Conservation (phyloP, 1,140 invertebrate genomes). For the Papilio polytes region DNA sequence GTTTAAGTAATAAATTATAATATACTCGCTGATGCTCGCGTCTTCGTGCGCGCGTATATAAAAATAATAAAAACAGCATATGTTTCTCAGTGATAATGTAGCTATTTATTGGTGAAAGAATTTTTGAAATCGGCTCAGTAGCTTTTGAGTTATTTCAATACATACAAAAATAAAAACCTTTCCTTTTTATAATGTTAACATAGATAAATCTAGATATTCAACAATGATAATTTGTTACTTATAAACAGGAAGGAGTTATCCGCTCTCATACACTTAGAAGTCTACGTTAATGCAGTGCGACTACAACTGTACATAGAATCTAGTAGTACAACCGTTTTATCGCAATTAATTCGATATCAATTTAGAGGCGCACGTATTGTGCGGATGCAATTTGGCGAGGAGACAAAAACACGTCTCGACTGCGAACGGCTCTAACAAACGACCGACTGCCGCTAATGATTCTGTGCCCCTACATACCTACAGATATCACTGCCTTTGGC, state of each 20-base stretch:
- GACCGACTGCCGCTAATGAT: slow-evolving; percentile 80
- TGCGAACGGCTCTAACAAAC: slow-evolving; percentile 79
- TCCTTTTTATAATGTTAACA: too few species aligned
- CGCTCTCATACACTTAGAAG: background rate
- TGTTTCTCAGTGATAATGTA: too few species aligned
- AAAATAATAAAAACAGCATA: too few species aligned
- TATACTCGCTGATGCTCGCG: too few species aligned
- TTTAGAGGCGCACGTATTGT: slow-evolving; percentile 77
- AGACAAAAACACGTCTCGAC: slow-evolving; percentile 80
- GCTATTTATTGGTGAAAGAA: too few species aligned
- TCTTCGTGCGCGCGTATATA: too few species aligned
- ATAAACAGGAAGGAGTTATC: background rate
- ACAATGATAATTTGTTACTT: background rate
- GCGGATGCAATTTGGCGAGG: slow-evolving; percentile 79
- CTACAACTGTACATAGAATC: background rate
- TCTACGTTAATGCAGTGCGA: background rate
- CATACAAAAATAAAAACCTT: too few species aligned
- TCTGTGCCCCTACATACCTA: slow-evolving; percentile 56
- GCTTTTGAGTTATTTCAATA: too few species aligned
- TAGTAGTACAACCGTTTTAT: slow-evolving; percentile 44
- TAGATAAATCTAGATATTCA: background rate
- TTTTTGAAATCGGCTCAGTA: too few species aligned
- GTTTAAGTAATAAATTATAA: too few species aligned
- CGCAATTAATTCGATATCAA: slow-evolving; percentile 80
- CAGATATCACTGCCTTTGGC: slow-evolving; percentile 31